Percentiles rank a stretch among this genome's conserved stretches.
Conservation (phyloP, 2,113 vertebrate genomes). For the Microcebus griseorufus region DNA sequence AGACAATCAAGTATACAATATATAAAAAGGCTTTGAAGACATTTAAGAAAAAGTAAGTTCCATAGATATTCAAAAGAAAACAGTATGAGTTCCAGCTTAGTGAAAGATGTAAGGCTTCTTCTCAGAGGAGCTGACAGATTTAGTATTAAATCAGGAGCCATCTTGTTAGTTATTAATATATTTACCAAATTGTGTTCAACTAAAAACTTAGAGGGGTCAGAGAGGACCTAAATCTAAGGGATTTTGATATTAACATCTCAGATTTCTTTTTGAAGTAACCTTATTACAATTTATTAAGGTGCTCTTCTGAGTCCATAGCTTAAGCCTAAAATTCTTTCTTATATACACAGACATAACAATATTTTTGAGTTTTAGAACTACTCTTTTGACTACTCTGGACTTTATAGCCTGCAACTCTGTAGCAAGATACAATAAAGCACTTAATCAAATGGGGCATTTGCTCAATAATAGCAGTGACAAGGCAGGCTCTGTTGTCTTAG, state of each 20-base stretch:
- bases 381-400: background rate
- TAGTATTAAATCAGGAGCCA: background rate
- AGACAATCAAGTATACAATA: background rate
- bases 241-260: background rate
- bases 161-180: background rate
- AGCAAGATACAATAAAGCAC: background rate
- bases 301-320: background rate
- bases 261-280: background rate
- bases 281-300: background rate
- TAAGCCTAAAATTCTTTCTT: background rate
- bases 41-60: background rate
- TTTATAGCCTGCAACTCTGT: background rate
- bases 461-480: background rate
- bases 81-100: background rate
- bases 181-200: background rate
- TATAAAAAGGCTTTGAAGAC: background rate
- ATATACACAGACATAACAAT: background rate
- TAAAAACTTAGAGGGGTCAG: background rate
- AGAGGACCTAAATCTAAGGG: background rate
- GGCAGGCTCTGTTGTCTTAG: background rate
- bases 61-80: background rate
- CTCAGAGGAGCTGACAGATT: background rate
- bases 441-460: background rate
- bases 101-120: background rate
- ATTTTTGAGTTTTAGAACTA: background rate